These are phyloP conservation scores for Amphilophus citrinellus DNA, from an alignment of 2,113 vertebrate genomes.

Conservation along the genomic window DNA sequence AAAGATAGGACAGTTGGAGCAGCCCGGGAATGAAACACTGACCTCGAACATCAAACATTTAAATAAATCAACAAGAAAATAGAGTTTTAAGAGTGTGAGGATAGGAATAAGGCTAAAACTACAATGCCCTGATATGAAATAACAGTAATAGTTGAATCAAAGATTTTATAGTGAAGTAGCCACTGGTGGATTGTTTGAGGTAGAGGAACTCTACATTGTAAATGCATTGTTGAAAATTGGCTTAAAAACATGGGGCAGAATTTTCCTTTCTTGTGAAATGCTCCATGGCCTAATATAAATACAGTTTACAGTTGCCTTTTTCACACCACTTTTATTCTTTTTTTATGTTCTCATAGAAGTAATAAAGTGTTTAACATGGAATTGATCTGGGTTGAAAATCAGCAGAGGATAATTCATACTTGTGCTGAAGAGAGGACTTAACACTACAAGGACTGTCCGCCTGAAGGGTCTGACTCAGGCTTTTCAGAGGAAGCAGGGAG, in stretches of 20 bases:
- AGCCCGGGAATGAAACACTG: background rate
- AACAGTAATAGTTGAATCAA: background rate
- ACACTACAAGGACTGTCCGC: background rate
- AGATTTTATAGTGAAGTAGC: background rate
- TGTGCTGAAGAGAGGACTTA: background rate
- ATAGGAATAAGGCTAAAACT: background rate
- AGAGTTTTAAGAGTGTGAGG: background rate
- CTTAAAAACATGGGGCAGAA: too few species aligned
- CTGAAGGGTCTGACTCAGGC: background rate
- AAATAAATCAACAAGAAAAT: too few species aligned
- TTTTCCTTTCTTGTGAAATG: too few species aligned
- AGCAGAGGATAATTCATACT: background rate
- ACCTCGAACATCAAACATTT: too few species aligned
- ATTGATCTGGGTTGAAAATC: background rate
- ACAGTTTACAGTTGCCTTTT: background rate
- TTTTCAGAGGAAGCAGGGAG: background rate
- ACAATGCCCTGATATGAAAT: background rate
- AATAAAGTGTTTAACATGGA: background rate
- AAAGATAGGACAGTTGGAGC: background rate
- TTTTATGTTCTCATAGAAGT: background rate
- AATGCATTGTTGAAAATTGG: too few species aligned
- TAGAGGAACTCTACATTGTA: background rate
- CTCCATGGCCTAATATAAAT: too few species aligned
- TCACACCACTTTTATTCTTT: background rate
- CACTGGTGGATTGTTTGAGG: background rate